phyloP scores from a whole-genome alignment of 2,888 invertebrate species.

The Drosophila colorata region DNA sequence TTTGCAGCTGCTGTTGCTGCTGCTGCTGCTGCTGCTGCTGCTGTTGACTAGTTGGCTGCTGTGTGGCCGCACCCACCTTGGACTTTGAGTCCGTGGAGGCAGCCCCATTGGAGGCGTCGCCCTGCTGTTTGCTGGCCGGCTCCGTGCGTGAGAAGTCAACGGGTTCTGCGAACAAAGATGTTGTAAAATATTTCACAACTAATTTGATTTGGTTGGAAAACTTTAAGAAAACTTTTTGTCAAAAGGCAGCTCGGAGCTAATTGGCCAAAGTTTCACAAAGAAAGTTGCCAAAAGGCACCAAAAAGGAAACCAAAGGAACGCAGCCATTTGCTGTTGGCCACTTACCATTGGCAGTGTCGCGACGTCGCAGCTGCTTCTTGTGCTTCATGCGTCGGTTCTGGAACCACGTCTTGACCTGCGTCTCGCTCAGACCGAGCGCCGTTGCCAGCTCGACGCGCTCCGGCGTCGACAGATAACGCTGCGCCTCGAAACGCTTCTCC shows the following conservation, averaged over 20 bases:
- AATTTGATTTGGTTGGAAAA: conserved; percentile 66
- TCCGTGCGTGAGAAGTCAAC: conserved; percentile 85
- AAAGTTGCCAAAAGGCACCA: conserved; percentile 26
- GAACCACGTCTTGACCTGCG: conserved; percentile 99
- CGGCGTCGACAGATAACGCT: conserved; percentile 96
- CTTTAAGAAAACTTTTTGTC: conserved; percentile 60
- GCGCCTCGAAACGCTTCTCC: conserved; percentile 97
- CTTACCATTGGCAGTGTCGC: conserved; percentile 84
- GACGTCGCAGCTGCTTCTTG: conserved; percentile 91
- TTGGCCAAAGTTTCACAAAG: conserved; percentile 58
- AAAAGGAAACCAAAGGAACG: no score
- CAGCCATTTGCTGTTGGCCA: conserved; percentile 6
- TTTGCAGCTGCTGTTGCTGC: conserved; percentile 76
- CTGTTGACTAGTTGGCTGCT: conserved; percentile 53
- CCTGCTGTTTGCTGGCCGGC: conserved; percentile 56
- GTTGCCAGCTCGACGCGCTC: conserved; percentile 97
- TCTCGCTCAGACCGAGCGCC: conserved; percentile 96
- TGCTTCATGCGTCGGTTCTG: conserved; percentile 99
- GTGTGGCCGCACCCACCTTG: conserved; percentile 38
- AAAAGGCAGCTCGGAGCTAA: conserved; percentile 52
- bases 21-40: conserved; percentile 75
- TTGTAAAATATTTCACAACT: conserved; percentile 50
- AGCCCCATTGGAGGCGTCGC: conserved; percentile 41
- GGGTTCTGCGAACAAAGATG: conserved; percentile 78
- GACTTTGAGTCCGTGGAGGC: conserved; percentile 50